Conservation (phyloP, 2,113 vertebrate species). For the Rostratula benghalensis region DNA sequence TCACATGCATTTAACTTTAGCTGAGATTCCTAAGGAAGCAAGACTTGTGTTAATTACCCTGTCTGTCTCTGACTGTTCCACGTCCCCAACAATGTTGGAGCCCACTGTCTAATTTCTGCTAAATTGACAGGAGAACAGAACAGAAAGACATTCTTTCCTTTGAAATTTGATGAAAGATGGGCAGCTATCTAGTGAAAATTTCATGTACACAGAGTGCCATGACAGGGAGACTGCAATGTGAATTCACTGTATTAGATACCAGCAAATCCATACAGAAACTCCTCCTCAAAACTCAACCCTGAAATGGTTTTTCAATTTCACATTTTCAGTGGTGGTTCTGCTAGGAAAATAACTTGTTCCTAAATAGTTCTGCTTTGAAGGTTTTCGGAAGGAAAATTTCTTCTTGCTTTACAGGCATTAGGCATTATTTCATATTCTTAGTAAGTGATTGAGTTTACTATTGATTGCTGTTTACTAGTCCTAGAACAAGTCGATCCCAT, state of each 20-base stretch:
- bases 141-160: background rate
- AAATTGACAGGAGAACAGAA: background rate
- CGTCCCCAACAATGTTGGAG: fast-evolving
- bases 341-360: background rate
- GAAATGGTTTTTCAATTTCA: background rate
- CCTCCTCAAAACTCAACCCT: background rate
- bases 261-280: background rate
- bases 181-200: background rate
- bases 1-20: background rate
- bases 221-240: background rate
- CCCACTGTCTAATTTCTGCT: background rate
- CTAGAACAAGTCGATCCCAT: background rate
- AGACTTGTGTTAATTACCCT: background rate
- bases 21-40: background rate
- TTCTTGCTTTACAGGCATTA: background rate
- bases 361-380: background rate
- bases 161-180: background rate
- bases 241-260: background rate
- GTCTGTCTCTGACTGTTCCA: background rate
- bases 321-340: background rate
- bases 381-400: background rate
- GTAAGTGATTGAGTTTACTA: background rate
- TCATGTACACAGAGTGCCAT: background rate
- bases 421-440: background rate
- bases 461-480: background rate